Conservation (phyloP, 2,113 vertebrate species). For the Rhea pennata region DNA sequence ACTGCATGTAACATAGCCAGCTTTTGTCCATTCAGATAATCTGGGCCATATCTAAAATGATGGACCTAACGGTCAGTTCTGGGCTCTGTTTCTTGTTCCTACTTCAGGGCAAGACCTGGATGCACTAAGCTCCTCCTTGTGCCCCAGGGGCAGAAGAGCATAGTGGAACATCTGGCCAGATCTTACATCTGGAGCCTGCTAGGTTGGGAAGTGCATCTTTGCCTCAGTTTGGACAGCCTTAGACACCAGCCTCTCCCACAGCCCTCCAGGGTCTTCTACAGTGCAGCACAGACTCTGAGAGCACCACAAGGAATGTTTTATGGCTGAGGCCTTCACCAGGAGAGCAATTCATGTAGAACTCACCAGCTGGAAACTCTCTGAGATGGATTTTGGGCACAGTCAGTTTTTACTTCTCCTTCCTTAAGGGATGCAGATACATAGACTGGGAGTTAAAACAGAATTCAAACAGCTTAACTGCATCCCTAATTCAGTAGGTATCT, state of each 20-base stretch:
- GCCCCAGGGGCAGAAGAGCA: neutral
- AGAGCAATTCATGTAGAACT: neutral
- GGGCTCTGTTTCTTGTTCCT: neutral
- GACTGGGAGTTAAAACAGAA: neutral
- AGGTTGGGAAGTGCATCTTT: neutral
- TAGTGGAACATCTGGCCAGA: neutral
- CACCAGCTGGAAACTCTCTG: neutral
- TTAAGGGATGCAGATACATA: neutral
- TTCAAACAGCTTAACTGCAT: neutral
- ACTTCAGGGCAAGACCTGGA: rapidly evolving
- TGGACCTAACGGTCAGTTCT: neutral
- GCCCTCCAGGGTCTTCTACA: neutral
- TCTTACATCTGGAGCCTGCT: neutral
- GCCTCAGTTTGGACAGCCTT: neutral
- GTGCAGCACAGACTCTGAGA: neutral
- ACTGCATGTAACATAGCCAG: neutral
- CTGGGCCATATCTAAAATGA: neutral
- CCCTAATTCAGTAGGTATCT: neutral
- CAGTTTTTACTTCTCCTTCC: neutral
- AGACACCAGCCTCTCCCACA: neutral
- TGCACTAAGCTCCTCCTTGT: neutral
- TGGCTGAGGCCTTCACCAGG: neutral
- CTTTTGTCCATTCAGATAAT: neutral
- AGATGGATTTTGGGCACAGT: neutral
- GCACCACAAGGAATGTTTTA: neutral